Base-by-base conservation (phyloP, 2,888 invertebrate species). In the Campopleginae sp. region DNA sequence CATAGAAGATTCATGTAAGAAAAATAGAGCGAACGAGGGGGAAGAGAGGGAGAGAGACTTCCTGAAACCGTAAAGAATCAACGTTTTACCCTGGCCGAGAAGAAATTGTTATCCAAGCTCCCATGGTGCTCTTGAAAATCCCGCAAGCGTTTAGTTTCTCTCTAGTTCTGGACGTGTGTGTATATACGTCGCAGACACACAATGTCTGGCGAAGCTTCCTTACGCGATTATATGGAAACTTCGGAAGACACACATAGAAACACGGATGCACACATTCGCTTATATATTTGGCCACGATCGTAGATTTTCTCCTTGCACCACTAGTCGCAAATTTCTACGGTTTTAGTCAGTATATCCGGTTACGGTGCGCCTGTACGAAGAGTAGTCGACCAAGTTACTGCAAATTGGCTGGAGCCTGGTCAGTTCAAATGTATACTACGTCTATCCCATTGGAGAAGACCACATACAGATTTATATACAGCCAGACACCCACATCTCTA, bases 371-470 rank as follows among this genome's bases (percentile, higher is more conserved):
- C 46, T 58, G 58, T 65, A 51, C 68, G 82, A 58, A 78, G 76
- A 79, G 71, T 85, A 85, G 86, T 82, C 85, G 86, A 88, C 86
- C 88, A 87, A 90, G 89, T 91, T 91, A 91, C 90, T 91, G 91
- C 89, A 91, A 91, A 91, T 91, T 91, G 91, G 88, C 88, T 86
- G 78, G 86, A 88, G 87, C 84, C 83, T 85, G 86, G 87, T 87
- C 87, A 86, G 80, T 85, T 83, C 44, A 63, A 33, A 70, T 75
- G 76, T 75, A 80, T 81, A 65, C 75, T 77, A 70, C 63, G 46
- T 78, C 66, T 74, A 23, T 68, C 38, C 65, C 23, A 51, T 46
- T 58, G 66, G 31, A 65, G 46, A 61, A 46, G 66, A 38, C 14
- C 23, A 80, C 70, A 76, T 61, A n/a, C 51, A 54, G 63, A 19